Base-by-base conservation (phyloP, 2,797 vertebrate species). In the Picus viridis region DNA sequence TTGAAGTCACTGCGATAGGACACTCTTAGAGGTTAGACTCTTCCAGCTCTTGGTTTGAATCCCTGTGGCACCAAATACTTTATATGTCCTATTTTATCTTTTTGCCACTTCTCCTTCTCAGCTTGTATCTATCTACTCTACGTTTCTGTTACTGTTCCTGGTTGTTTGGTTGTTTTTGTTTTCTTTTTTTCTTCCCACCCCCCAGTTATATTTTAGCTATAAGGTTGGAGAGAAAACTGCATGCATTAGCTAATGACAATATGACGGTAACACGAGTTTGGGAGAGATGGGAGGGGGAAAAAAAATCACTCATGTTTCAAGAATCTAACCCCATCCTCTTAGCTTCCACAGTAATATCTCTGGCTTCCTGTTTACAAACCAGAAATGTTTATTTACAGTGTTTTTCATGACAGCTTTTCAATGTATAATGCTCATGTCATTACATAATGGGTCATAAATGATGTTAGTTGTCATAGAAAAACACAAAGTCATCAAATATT, bases 311-410 rank as follows among this genome's bases (percentile, higher is more conserved):
- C 23, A 26, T 0, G 0, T 95, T 94, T 95, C 79, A 93, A 88
- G 79, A 91, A 82, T 88, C 93, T 93, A 95, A 95, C 91, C 93
- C 75, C 88, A 93, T 93, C 88, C 86, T 82, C 67, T 92, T 72
- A 84, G 74, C 79, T 95, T 93, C 87, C 84, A 76, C 71, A 59
- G 71, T 81, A 79, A 77, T 78, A 83, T 80, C 88, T 91, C 80
- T 76, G 93, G 81, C 74, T 89, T 95, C 91, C 82, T 82, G 94
- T 83, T 91, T 89, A 71, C 63, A 86, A 94, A 83, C 91, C 86
- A 92, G 95, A 93, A 81, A 82, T 79, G 74, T 88, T 93, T 91
- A 92, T 92, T 92, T 94, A 90, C 95, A 79, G 27, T 11, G 24
- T 86, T 84, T 92, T 81, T 71, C 23, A 43, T 75, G 93, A 80